Evolutionary conservation across 2,113 vertebrate species (phyloP).

Genomic region (Steatornis caripensis): DNA sequence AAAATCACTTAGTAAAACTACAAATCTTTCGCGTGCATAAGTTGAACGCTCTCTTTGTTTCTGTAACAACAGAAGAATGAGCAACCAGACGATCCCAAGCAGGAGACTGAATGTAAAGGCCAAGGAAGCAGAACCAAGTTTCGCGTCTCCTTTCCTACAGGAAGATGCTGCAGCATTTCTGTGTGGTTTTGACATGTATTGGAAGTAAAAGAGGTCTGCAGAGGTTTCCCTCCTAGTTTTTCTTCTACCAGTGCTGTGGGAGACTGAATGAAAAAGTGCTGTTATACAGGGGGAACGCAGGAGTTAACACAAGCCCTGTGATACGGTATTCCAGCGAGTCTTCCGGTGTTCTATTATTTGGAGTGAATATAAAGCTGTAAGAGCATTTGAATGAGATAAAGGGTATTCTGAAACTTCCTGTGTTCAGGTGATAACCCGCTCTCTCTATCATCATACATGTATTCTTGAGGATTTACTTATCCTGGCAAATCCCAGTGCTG

Average conservation of each 20-base stretch:
- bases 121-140: not conserved
- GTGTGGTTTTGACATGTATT: not conserved
- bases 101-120: not conserved
- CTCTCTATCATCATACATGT: not conserved
- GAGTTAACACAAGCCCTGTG: not conserved
- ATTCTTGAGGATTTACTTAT: not conserved
- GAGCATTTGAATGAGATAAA: not conserved
- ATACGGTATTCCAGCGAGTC: not conserved
- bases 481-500: not conserved
- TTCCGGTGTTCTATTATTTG: not conserved
- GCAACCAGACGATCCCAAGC: not conserved
- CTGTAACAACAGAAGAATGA: not conserved
- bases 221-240: not conserved
- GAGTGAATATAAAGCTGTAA: not conserved
- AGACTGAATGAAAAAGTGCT: not conserved
- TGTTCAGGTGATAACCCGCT: not conserved
- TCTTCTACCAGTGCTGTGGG: not conserved
- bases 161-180: not conserved
- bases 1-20: not conserved
- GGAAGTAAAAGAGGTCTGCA: not conserved
- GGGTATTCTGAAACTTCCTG: not conserved
- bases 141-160: rapidly evolving
- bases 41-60: not conserved
- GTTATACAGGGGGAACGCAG: not conserved
- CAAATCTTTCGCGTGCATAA: not conserved